Evolutionary conservation across 2,113 vertebrate species (phyloP), one percentile per base, ranked within the genome.

Genomic region (Philantomba maxwellii): DNA sequence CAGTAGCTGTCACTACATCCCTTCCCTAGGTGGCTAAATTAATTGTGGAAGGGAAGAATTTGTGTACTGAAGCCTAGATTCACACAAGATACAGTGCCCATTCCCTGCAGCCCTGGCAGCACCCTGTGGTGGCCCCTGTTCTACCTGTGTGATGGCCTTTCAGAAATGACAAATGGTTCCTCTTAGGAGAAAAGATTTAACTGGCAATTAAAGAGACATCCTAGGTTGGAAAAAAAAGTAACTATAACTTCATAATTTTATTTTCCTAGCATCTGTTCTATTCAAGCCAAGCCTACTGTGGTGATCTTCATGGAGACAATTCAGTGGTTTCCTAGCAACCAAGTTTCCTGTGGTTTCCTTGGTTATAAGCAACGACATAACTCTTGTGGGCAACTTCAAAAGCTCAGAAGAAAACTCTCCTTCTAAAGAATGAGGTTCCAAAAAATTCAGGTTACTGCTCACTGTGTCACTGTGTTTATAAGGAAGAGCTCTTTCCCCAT

Each of bases 351-450:
- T 92, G 93, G 97, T 92, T 97, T 97, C 89, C 92, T 89, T 97
- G 96, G 60, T 96, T 96, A 60, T 19, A 36, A 96, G 96, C 94
- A 93, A 55, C 1, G 60, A 66, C 85, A 94, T 95, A 97, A 97
- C 94, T 97, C 95, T 97, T 96, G 92, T 97, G 94, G 97, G 96
- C 70, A 98, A 96, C 91, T 97, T 96, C 88, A 97, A 94, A 97
- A 92, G 96, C 95, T 39, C 86, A 97, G 94, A 97, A 96, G 94
- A 97, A 97, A 98, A 86, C 87, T 39, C 94, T 97, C 90, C n/a
- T 62, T 73, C 77, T 78, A 58, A 97, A 98, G 82, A 96, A 96
- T 58, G 66, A 93, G 36, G 64, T 95, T 90, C 94, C 62, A 89
- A 96, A 97, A 95, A 80, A 88, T 93, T 93, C 92, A 97, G 92